Conservation (phyloP, 2,113 vertebrate species). For the western clawed frog (Xenopus tropicalis) region DNA sequence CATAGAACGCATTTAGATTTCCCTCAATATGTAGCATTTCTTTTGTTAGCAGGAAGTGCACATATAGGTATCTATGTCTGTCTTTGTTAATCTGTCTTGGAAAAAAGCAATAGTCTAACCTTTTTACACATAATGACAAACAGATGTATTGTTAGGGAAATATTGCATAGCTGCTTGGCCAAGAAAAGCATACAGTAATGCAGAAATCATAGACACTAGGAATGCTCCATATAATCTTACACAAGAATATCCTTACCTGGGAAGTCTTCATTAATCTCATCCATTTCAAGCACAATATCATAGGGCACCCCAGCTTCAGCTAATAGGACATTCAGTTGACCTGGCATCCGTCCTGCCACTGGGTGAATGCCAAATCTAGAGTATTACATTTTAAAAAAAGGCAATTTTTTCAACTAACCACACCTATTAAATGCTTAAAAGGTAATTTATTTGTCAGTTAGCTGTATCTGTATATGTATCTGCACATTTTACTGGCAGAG, state of each 20-base stretch:
- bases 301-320: constrained; percentile 49
- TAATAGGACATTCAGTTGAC: constrained; percentile 46
- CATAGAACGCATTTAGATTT: no score
- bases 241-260: constrained; percentile 33
- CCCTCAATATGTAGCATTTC: no score
- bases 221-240: constrained; percentile 2
- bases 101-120: neutral
- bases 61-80: neutral
- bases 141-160: constrained; percentile 26
- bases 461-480: no score
- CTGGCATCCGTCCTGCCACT: constrained; percentile 51
- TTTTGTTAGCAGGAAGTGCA: neutral
- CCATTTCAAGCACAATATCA: constrained; percentile 51
- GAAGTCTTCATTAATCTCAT: constrained; percentile 49
- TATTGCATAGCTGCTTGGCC: constrained; percentile 16
- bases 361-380: constrained; percentile 70
- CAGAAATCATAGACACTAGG: constrained; percentile 1
- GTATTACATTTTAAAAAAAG: neutral
- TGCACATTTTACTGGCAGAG: no score
- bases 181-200: neutral
- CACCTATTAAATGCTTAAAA: no score
- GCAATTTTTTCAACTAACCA: no score
- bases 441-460: no score
- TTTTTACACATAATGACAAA: constrained; percentile 15
- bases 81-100: neutral